Evolutionary conservation across 2,113 vertebrate species (phyloP).

Genomic region (Mirza zaza): DNA sequence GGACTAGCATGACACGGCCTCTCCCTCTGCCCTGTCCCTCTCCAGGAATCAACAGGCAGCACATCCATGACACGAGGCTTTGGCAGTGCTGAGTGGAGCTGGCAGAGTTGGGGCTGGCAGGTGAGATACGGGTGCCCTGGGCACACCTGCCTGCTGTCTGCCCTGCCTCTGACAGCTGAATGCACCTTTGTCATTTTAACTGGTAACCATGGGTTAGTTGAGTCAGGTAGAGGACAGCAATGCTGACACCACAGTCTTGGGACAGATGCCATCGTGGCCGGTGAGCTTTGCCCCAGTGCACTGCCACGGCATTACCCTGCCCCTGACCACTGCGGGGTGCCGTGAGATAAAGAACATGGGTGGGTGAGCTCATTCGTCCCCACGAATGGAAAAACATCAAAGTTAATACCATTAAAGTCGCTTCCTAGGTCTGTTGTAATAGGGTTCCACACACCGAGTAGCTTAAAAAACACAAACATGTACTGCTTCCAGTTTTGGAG

Average conservation of each 20-base stretch:
- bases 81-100: slow-evolving; percentile 45
- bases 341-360: neutral
- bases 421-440: neutral
- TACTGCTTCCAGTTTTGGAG: neutral
- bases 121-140: neutral
- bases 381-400: neutral
- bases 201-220: neutral
- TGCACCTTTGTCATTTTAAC: slow-evolving; percentile 46
- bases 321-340: neutral
- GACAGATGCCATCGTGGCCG: neutral
- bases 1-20: neutral
- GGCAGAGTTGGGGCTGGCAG: slow-evolving; percentile 59
- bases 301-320: neutral
- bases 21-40: neutral
- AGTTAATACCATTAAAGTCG: neutral
- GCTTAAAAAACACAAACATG: neutral
- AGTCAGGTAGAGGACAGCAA: neutral
- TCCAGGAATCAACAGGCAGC: neutral
- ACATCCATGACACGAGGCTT: neutral
- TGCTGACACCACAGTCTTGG: neutral
- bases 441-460: neutral
- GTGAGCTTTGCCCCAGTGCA: neutral
- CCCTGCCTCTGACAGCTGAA: slow-evolving; percentile 48
- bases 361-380: neutral
- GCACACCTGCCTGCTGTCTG: slow-evolving; percentile 61